Percentiles rank a stretch among this genome's conserved stretches.
phyloP scores from a whole-genome alignment of 1,140 invertebrate genomes.

The Cydia strobilella region DNA sequence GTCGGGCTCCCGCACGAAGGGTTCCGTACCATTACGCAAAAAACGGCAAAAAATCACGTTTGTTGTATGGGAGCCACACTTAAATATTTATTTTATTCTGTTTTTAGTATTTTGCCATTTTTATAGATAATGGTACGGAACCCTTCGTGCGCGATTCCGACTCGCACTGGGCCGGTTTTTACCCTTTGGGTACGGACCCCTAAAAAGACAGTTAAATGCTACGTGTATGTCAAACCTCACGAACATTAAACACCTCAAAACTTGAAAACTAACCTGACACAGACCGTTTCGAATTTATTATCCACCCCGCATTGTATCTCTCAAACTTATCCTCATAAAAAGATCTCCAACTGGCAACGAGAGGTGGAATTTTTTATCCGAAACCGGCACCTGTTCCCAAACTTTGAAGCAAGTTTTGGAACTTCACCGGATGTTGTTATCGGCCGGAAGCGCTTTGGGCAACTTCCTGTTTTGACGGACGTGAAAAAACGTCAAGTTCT shows the following conservation, averaged over 20 bases:
- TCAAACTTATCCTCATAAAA: conserved; percentile 58
- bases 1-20: no score
- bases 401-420: conserved; percentile 54
- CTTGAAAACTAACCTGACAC: conserved; percentile 17
- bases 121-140: no score
- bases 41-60: no score
- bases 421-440: conserved; percentile 71
- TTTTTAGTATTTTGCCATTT: no score
- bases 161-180: no score
- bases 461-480: conserved; percentile 75
- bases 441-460: conserved; percentile 77
- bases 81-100: no score
- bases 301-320: conserved; percentile 17
- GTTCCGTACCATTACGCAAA: no score
- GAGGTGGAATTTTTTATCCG: conserved; percentile 73
- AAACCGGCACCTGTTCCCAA: conserved; percentile 71
- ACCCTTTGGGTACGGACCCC: no score
- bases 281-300: not conserved
- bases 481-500: conserved; percentile 51
- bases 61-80: no score
- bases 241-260: not conserved
- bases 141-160: no score
- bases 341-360: conserved; percentile 57
- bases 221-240: not conserved
- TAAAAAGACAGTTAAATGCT: not conserved